Evolutionary conservation across 1,140 invertebrate genomes (phyloP), one percentile per base, ranked within the genome.

Genomic region (Phenacoccus solenopsis): DNA sequence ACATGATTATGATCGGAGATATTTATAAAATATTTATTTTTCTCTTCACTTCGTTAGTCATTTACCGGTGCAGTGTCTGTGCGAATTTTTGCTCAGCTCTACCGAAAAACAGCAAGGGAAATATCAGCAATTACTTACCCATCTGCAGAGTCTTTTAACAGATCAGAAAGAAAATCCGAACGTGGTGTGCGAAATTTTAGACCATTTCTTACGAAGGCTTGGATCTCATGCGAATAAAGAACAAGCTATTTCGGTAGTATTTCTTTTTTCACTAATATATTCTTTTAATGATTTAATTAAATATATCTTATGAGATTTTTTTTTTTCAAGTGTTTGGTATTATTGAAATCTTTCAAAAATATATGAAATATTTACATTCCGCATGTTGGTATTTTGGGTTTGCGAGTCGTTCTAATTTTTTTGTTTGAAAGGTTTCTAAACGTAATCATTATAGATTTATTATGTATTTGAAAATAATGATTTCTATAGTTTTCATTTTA

Each of bases 41-140:
- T 76, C 76, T n/a, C n/a, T n/a, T n/a, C n/a, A n/a, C n/a, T n/a
- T n/a, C n/a, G n/a, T 83, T 70, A 86, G 89, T 75, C 89, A 94
- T 71, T 79, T 98, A 9, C 95, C 95, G 0, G 93, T 98, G 24
- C 94, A 97, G 75, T 97, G 95, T 79, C 82, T 98, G 5, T 98
- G 95, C 81, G 95, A 98, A 79, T 98, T 97, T 80, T 81, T 98
- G 24, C 83, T 96, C 0, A 93, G 91, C 22, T 88, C 88, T 0
- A 84, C 82, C 0, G 80, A 79, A 13, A 79, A 80, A 56, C 77
- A 78, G 9, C 82, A 87, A 68, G 84, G 86, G 9, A 89, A 92
- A 76, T 90, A 91, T 74, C 84, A 88, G 3, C 89, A 94, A 78
- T 78, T 98, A 32, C 79, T 96, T 24, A 81, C 81, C 12, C 91